Evolutionary conservation across 2,888 invertebrate species (phyloP), one percentile per base, ranked within the genome.

Genomic region (Drosophila diplacantha): DNA sequence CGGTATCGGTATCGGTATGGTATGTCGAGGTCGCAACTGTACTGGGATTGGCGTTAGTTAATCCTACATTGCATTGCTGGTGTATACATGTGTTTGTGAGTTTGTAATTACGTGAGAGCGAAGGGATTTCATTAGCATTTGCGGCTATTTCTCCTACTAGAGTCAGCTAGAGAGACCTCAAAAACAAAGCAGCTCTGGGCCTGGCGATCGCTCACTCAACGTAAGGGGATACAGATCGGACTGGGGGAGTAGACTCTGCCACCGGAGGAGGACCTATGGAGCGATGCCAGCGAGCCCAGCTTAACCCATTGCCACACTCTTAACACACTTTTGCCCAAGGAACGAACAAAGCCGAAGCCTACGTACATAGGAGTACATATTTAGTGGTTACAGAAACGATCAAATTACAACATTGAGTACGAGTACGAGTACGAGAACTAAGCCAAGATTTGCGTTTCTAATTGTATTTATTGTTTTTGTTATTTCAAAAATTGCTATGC

Each of bases 361-460:
- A 80, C 69, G 74, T 69, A 66, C 66, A 41, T 67, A 44, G 50
- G 66, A 65, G 66, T 65, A 65, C 51, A 51, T 56, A 57, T 54
- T 43, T 71, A 61, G 51, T 65, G 57, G 41, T 58, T 67, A 37
- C 37, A 66, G 46, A 61, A 62, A 80, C 68, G 75, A 71, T 72
- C 73, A 81, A 79, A 79, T 82, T 81, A 79, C 78, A 79, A 79
- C 78, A 79, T 79, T 76, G 72, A 79, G 76, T 79, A 81, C 76
- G 47, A 71, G 64, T 67, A 60, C 54, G 71, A 71, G 64, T 67
- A 60, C 54, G 71, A 63, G 57, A 62, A 79, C 76, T 78, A 77
- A 76, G 73, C 73, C 71, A 81, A 71, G 64, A 77, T 72, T 74
- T 63, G 69, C 69, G 72, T 64, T 60, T 50, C 61, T 68, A 68